These are phyloP conservation scores for Tachycineta bicolor DNA, from an alignment of 2,113 vertebrate species.

Conservation along the genomic window DNA sequence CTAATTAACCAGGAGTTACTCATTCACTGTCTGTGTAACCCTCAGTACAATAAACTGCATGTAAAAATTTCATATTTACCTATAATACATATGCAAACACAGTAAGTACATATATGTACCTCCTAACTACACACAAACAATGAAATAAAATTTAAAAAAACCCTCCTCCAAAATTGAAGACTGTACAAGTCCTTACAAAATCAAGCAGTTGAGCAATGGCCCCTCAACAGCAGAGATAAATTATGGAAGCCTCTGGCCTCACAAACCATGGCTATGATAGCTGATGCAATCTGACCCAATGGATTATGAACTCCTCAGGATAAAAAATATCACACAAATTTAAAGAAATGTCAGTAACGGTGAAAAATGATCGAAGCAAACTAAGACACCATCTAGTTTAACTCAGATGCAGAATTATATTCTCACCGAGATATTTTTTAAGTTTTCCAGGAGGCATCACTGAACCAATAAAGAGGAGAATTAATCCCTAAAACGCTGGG, in stretches of 20 bases:
- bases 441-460: background rate
- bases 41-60: background rate
- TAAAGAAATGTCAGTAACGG: background rate
- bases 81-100: background rate
- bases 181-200: background rate
- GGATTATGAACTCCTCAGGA: background rate
- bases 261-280: background rate
- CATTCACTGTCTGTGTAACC: background rate
- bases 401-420: conserved; percentile 10
- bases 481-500: conserved; percentile 66
- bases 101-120: background rate
- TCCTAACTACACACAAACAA: background rate
- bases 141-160: background rate
- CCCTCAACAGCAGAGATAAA: background rate
- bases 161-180: rapidly evolving
- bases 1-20: background rate
- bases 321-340: background rate
- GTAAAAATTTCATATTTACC: background rate
- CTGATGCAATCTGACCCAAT: background rate
- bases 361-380: background rate
- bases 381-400: background rate
- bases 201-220: background rate
- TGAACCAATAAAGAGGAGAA: conserved; percentile 31
- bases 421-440: background rate
- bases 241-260: background rate